Percentiles rank a stretch among this genome's conserved stretches.
phyloP scores from a whole-genome alignment of 2,797 vertebrate genomes.

The Ptychobarbus kaznakovi region DNA sequence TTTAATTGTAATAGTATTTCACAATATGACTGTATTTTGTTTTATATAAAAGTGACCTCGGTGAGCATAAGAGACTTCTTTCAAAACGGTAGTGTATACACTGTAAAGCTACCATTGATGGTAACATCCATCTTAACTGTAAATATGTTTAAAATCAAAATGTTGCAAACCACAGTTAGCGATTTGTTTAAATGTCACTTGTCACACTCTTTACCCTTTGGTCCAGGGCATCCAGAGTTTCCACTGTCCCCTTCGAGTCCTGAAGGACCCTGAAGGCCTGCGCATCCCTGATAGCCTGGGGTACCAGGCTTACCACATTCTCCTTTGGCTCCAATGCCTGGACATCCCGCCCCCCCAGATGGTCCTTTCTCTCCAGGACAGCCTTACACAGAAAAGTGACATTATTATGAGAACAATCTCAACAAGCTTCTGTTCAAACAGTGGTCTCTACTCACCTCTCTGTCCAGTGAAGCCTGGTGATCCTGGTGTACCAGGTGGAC shows the following conservation, averaged over 20 bases:
- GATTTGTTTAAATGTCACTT: neutral
- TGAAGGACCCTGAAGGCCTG: slow-evolving; percentile 61
- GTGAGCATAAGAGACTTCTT: neutral
- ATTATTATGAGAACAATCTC: neutral
- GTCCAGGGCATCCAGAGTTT: slow-evolving; percentile 53
- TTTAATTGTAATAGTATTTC: neutral
- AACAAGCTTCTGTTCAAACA: neutral
- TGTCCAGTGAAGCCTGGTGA: slow-evolving; percentile 43
- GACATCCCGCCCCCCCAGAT: slow-evolving; percentile 59
- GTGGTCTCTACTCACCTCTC: slow-evolving; percentile 38
- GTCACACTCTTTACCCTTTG: slow-evolving; percentile 41
- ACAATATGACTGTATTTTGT: neutral
- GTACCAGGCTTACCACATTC: slow-evolving; percentile 65
- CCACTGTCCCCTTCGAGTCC: slow-evolving; percentile 67
- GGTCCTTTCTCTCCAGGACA: slow-evolving; percentile 70
- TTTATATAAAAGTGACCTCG: neutral
- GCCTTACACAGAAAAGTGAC: slow-evolving; percentile 63
- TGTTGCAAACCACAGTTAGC: neutral
- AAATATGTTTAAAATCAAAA: neutral
- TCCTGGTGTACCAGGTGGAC: slow-evolving; percentile 56
- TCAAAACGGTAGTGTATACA: neutral
- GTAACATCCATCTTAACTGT: neutral
- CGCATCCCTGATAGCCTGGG: neutral
- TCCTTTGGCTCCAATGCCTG: slow-evolving; percentile 67
- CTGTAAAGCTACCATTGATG: neutral